A percentile compares a stretch with the other conserved stretches of the same genome.
Evolutionary conservation across 64 coral and sea anemone genomes (phyloP).

Genomic region (Montipora cactus): DNA sequence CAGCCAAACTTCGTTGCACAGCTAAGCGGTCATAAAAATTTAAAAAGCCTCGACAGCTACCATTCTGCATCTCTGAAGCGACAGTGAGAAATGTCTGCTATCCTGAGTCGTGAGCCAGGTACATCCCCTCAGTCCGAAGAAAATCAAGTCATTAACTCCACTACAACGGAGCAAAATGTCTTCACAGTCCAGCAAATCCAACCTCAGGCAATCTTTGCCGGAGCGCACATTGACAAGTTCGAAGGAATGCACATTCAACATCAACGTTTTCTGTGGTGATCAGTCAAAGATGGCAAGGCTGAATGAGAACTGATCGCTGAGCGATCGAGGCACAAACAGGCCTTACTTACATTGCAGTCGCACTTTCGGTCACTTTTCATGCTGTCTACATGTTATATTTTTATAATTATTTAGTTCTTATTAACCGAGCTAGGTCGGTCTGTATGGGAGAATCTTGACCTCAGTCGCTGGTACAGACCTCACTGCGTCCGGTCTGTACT

Average conservation of each 20-base stretch:
- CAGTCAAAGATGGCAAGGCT: too few species aligned
- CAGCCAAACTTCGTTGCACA: background rate
- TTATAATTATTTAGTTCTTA: too few species aligned
- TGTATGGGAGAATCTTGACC: too few species aligned
- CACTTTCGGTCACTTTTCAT: background rate
- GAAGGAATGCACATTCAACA: too few species aligned
- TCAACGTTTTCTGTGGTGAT: too few species aligned
- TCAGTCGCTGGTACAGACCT: too few species aligned
- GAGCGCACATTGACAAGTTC: too few species aligned
- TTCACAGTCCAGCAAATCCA: slow-evolving; percentile 22
- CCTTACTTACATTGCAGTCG: background rate
- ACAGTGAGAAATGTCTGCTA: background rate
- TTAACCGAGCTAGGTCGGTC: too few species aligned
- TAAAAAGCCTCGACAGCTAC: slow-evolving; percentile 1
- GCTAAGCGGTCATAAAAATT: slow-evolving; percentile 20
- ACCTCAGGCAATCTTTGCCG: slow-evolving; percentile 11
- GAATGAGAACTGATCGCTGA: too few species aligned
- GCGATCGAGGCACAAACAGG: too few species aligned
- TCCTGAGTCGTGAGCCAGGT: background rate
- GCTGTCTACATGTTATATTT: too few species aligned
- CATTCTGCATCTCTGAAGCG: slow-evolving; percentile 22
- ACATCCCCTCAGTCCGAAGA: background rate
- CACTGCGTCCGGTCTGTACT: too few species aligned
- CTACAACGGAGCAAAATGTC: slow-evolving; percentile 20
- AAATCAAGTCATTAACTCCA: background rate